Percentiles rank a stretch among this genome's conserved stretches.
Conservation (phyloP, 2,888 invertebrate species). For the Nomada goodeniana region DNA sequence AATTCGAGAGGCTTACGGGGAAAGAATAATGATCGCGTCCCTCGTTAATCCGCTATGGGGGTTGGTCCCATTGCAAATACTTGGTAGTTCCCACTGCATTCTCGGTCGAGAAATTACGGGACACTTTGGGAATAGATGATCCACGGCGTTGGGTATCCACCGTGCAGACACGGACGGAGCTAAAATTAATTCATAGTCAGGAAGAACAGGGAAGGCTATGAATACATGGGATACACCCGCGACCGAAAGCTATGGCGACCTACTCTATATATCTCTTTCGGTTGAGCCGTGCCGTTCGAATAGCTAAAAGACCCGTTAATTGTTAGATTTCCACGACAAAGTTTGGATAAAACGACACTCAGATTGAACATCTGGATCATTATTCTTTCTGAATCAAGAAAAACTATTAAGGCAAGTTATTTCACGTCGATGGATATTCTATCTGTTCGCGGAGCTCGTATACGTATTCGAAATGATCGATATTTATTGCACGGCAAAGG, state of each 20-base stretch:
- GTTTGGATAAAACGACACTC: not conserved
- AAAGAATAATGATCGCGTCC: constrained; percentile 41
- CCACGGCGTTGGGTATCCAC: constrained; percentile 17
- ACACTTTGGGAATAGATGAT: constrained; percentile 67
- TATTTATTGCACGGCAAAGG: constrained; percentile 3
- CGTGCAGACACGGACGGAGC: constrained; percentile 39
- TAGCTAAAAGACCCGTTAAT: constrained; percentile 9
- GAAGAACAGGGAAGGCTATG: constrained; percentile 39
- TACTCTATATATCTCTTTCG: constrained; percentile 33
- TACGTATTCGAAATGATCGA: not conserved
- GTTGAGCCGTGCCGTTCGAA: constrained; percentile 14
- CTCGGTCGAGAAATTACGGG: constrained; percentile 64
- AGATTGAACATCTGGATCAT: not conserved
- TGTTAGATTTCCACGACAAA: not conserved
- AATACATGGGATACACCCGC: constrained; percentile 58
- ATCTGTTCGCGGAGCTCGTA: no score
- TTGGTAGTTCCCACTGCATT: constrained; percentile 38
- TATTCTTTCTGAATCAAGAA: not conserved
- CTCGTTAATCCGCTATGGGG: constrained; percentile 46
- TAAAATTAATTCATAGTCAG: constrained; percentile 71
- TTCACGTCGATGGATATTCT: not conserved
- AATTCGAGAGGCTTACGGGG: not conserved
- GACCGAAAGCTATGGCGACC: not conserved
- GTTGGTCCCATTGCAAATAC: constrained; percentile 42
- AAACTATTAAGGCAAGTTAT: not conserved